Evolutionary conservation across 2,113 vertebrate species (phyloP).

Genomic region (Phrynocephalus versicolor): DNA sequence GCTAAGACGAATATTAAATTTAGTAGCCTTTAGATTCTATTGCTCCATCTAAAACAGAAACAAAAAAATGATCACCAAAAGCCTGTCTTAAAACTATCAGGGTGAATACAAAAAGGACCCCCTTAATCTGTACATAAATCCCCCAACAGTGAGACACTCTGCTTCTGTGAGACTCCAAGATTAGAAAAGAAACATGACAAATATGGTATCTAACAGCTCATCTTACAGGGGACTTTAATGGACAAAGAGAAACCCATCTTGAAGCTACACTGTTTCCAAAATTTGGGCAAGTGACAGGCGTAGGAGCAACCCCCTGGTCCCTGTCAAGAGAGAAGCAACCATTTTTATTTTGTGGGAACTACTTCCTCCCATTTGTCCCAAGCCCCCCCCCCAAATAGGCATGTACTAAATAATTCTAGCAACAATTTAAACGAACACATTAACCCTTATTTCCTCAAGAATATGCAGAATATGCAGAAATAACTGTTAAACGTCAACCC

Average conservation of each 20-base stretch:
- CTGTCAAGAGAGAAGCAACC: not conserved
- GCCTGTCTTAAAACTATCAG: not conserved
- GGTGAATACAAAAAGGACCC: not conserved
- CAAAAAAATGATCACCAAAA: not conserved
- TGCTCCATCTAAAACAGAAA: not conserved
- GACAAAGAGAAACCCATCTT: not conserved
- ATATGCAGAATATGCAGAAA: no score
- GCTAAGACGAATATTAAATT: not conserved
- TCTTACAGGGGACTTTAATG: not conserved
- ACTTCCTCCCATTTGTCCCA: not conserved
- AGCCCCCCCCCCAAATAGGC: not conserved
- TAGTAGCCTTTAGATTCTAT: accelerated
- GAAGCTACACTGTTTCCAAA: no score
- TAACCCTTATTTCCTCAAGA: not conserved
- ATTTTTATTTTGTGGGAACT: not conserved
- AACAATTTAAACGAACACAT: not conserved
- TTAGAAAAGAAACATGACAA: no score
- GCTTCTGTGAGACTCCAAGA: no score
- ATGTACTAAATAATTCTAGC: not conserved
- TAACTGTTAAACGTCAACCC: no score
- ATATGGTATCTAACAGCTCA: no score
- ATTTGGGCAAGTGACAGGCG: not conserved
- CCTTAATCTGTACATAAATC: not conserved
- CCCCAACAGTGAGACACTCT: not conserved
- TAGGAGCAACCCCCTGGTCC: not conserved